Evolutionary conservation across 2,888 invertebrate species (phyloP).

Genomic region (Melinaea marsaeus): DNA sequence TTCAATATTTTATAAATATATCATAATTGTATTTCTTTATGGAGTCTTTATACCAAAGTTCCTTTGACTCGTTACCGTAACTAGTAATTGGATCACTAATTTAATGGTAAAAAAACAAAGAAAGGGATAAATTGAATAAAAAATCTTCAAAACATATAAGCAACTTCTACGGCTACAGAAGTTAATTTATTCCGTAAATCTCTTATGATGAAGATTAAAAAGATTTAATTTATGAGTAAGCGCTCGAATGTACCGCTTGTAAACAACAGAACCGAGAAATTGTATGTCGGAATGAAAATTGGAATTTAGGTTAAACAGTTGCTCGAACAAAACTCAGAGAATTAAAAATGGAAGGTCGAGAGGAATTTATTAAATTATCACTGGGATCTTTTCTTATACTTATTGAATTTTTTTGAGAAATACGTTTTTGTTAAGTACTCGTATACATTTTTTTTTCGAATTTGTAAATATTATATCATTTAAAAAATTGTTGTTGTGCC

Average conservation of each 20-base stretch:
- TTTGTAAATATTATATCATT: too few relatives aligned
- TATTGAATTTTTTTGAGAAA: neutral
- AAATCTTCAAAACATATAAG: neutral
- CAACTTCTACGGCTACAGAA: neutral
- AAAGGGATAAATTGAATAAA: neutral
- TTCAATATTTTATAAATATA: too few relatives aligned
- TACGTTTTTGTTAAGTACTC: neutral
- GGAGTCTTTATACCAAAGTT: too few relatives aligned
- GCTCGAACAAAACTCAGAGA: constrained; percentile 2
- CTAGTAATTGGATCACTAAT: too few relatives aligned
- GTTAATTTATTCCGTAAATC: constrained; percentile 2
- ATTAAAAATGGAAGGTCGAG: neutral
- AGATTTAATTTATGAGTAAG: constrained; percentile 3
- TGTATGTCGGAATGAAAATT: constrained; percentile 46
- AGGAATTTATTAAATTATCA: constrained; percentile 7
- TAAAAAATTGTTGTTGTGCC: too few relatives aligned
- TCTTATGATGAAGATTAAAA: constrained; percentile 7
- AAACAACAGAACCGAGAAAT: constrained; percentile 31
- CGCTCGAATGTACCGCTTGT: constrained; percentile 1
- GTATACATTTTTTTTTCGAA: too few relatives aligned
- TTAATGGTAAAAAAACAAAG: neutral
- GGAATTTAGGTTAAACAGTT: constrained; percentile 29
- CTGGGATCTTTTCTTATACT: neutral
- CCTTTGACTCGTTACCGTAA: too few relatives aligned
- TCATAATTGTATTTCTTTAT: too few relatives aligned